Percentiles rank a stretch among this genome's conserved stretches.
These are phyloP conservation scores for Gnathonemus echidnorhynchus DNA, from an alignment of 2,113 vertebrate genomes.

Conservation along the genomic window DNA sequence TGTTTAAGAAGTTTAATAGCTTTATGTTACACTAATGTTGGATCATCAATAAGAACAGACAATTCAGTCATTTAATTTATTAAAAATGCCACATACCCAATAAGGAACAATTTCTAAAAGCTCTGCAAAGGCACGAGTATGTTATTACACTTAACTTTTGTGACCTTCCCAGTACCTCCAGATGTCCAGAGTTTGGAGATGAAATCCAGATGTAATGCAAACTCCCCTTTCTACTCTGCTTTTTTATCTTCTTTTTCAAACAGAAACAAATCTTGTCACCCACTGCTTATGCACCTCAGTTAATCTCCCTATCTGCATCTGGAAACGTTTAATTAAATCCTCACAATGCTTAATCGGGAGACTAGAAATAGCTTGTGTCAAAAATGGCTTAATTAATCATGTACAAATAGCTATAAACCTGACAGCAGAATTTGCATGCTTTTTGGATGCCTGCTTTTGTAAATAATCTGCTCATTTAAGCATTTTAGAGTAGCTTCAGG, in stretches of 20 bases:
- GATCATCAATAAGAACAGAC: background rate
- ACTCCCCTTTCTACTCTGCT: background rate
- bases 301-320: background rate
- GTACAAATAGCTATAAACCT: background rate
- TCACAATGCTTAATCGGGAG: background rate
- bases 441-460: background rate
- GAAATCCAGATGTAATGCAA: constrained; percentile 31
- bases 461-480: background rate
- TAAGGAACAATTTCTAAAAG: constrained; percentile 4
- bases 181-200: constrained; percentile 25
- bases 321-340: background rate
- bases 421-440: background rate
- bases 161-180: constrained; percentile 22
- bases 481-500: background rate
- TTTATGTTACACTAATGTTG: background rate
- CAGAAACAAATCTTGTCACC: background rate
- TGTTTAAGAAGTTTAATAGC: constrained; percentile 1
- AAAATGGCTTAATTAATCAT: background rate
- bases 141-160: constrained; percentile 17
- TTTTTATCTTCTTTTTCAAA: background rate
- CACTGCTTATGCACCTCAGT: background rate
- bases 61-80: background rate
- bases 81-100: background rate
- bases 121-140: background rate
- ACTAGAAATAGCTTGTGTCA: background rate